A percentile compares a stretch with the other conserved stretches of the same genome.
These are phyloP conservation scores for Brachyptera risi DNA, from an alignment of 2,888 invertebrate genomes.

Conservation along the genomic window DNA sequence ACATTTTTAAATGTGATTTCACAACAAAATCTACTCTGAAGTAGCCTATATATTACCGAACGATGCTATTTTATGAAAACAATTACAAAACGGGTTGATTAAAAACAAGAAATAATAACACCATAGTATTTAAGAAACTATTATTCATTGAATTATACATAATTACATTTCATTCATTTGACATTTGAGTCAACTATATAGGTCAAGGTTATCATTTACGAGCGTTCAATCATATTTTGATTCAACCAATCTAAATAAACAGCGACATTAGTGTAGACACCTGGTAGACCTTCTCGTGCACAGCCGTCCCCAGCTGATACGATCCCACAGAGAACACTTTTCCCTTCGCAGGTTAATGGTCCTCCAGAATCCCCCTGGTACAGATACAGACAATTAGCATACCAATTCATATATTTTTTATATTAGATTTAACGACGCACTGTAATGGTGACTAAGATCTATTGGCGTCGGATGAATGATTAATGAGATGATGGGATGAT, in stretches of 20 bases:
- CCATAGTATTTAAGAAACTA: neutral
- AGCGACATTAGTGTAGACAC: slow-evolving; percentile 23
- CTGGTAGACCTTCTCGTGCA: slow-evolving; percentile 14
- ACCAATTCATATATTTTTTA: too few relatives aligned
- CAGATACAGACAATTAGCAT: too few relatives aligned
- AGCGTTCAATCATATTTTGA: neutral
- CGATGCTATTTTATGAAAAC: neutral
- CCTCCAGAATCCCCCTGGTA: slow-evolving; percentile 25
- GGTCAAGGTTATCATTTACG: neutral
- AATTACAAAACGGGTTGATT: neutral
- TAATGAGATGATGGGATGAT: too few relatives aligned
- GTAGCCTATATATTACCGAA: too few relatives aligned
- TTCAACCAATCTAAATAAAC: slow-evolving; percentile 17
- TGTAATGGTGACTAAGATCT: too few relatives aligned
- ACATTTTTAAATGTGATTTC: too few relatives aligned
- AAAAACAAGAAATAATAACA: neutral
- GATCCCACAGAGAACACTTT: slow-evolving; percentile 18
- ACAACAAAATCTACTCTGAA: too few relatives aligned
- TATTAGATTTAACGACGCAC: too few relatives aligned
- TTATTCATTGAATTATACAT: neutral
- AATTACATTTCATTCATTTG: neutral
- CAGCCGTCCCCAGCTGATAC: slow-evolving; percentile 24
- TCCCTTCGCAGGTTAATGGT: slow-evolving; percentile 11
- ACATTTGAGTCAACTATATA: neutral
- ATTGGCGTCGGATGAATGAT: too few relatives aligned